These are phyloP conservation scores for Origma solitaria DNA, from an alignment of 2,113 vertebrate genomes.

Conservation along the genomic window DNA sequence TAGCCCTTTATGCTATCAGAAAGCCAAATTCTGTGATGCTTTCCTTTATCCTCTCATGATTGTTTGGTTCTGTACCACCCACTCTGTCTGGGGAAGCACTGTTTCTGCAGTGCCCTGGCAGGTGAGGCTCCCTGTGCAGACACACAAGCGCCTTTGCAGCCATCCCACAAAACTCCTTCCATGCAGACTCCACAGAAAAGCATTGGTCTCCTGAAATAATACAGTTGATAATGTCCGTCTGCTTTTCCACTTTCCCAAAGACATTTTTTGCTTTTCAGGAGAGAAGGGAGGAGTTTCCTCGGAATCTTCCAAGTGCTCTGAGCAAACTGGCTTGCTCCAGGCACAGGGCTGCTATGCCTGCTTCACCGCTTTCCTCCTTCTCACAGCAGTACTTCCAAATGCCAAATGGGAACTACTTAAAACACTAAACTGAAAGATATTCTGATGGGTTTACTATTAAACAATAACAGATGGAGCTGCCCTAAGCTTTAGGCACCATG, in stretches of 20 bases:
- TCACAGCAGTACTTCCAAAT: conserved; percentile 53
- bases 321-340: neutral
- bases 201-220: neutral
- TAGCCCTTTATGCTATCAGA: neutral
- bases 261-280: conserved; percentile 40
- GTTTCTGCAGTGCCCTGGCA: neutral
- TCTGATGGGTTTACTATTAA: conserved; percentile 63
- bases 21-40: neutral
- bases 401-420: conserved; percentile 44
- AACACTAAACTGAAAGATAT: conserved; percentile 57
- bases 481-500: conserved; percentile 55
- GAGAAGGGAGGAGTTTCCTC: conserved; percentile 35
- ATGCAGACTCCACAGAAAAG: neutral
- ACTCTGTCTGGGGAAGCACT: neutral
- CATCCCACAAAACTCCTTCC: neutral
- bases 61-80: neutral
- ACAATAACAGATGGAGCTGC: conserved; percentile 67
- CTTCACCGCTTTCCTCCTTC: neutral
- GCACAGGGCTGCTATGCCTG: neutral
- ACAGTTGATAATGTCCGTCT: neutral
- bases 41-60: neutral
- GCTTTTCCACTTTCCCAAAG: neutral
- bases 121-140: neutral
- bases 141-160: neutral
- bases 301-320: neutral